phyloP scores from a whole-genome alignment of 2,888 invertebrate species.

The Aricia artaxerxes region DNA sequence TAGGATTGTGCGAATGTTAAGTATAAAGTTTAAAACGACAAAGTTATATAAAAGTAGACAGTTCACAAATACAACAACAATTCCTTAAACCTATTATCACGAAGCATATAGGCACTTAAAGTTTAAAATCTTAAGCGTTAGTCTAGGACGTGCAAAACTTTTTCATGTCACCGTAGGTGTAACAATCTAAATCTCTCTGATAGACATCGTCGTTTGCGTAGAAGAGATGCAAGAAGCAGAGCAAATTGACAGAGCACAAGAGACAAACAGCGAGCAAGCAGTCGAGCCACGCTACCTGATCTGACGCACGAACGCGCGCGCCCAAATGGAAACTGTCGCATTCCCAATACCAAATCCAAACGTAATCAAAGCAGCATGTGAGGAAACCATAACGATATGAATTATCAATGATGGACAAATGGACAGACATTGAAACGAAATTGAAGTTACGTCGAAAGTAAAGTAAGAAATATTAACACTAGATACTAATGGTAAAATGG shows the following conservation, averaged over 20 bases:
- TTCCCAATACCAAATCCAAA: conserved; percentile 59
- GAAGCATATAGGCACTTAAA: conserved; percentile 26
- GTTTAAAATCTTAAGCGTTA: conserved; percentile 26
- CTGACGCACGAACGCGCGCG: conserved; percentile 83
- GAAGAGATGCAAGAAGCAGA: conserved; percentile 83
- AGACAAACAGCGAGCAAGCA: conserved; percentile 84
- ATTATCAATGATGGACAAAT: conserved; percentile 42
- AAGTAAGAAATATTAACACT: background rate
- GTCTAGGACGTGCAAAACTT: conserved; percentile 28
- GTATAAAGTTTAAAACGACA: background rate
- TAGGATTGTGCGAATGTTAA: conserved; percentile 4
- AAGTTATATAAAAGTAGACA: conserved; percentile 5
- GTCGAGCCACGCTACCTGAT: conserved; percentile 91
- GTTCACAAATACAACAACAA: background rate
- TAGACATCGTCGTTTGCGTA: conserved; percentile 60
- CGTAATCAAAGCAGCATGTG: conserved; percentile 75
- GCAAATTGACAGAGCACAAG: conserved; percentile 83
- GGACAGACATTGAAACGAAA: conserved; percentile 30
- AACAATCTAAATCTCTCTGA: conserved; percentile 65
- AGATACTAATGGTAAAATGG: background rate
- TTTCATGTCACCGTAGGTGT: conserved; percentile 46
- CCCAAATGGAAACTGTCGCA: conserved; percentile 78
- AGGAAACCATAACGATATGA: conserved; percentile 71
- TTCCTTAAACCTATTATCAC: conserved; percentile 8
- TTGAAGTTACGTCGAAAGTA: conserved; percentile 25